Conservation (phyloP, 1,140 invertebrate species). For the Papilio helenus region DNA sequence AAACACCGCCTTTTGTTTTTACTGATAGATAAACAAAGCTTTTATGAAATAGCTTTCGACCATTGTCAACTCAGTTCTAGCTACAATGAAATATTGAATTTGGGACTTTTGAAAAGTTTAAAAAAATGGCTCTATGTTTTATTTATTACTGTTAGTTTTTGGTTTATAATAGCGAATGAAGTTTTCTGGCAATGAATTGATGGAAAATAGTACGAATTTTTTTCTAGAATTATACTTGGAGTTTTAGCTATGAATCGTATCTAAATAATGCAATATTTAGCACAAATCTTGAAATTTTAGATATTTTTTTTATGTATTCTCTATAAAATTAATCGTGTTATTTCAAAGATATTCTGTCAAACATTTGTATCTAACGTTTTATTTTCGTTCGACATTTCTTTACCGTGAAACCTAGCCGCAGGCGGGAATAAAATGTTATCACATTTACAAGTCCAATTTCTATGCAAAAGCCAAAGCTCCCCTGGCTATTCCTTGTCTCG, state of each 20-base stretch:
- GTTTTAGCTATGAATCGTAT: too few relatives aligned
- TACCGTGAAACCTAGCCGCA: not conserved
- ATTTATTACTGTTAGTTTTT: not conserved
- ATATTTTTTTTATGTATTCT: not conserved
- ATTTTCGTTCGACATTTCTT: constrained; percentile 7
- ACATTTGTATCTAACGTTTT: not conserved
- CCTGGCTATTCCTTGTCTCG: constrained; percentile 33
- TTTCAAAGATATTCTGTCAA: constrained; percentile 3
- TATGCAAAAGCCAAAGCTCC: constrained; percentile 38
- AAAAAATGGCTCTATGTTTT: not conserved
- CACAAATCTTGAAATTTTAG: not conserved
- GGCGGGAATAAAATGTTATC: constrained; percentile 33
- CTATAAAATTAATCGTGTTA: not conserved
- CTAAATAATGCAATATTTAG: too few relatives aligned
- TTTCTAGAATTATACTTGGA: not conserved
- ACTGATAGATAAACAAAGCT: constrained; percentile 27
- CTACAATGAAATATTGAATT: constrained; percentile 9
- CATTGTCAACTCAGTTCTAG: constrained; percentile 1
- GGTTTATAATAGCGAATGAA: not conserved
- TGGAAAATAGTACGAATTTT: not conserved
- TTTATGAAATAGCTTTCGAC: constrained; percentile 29
- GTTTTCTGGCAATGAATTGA: not conserved
- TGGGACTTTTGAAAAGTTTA: not conserved
- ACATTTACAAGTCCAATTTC: constrained; percentile 39
- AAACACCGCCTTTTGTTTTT: constrained; percentile 26